phyloP scores from a whole-genome alignment of 2,797 vertebrate genomes.

The Xyrichtys novacula region DNA sequence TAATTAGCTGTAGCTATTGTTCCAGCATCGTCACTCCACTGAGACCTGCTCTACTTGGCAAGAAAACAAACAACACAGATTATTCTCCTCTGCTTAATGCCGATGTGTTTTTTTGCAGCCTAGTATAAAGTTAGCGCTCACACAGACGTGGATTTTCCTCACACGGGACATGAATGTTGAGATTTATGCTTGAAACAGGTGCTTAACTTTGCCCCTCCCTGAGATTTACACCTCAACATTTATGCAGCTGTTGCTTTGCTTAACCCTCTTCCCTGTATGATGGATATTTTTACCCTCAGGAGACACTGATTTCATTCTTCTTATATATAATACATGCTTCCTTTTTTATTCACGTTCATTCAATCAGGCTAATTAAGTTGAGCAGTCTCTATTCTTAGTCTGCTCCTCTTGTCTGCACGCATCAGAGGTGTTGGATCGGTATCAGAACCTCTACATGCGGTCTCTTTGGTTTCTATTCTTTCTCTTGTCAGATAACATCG shows the following conservation, averaged over 20 bases:
- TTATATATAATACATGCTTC: conserved; percentile 61
- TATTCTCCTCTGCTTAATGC: conserved; percentile 34
- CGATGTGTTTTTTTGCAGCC: conserved; percentile 27
- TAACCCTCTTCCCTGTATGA: conserved; percentile 10
- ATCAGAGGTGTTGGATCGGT: conserved; percentile 18
- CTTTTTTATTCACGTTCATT: conserved; percentile 66
- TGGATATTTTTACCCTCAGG: conserved; percentile 32
- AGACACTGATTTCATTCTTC: conserved; percentile 39
- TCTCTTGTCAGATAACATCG: conserved; percentile 20
- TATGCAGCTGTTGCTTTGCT: conserved; percentile 19
- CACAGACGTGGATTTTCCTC: conserved; percentile 2
- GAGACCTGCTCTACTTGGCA: conserved; percentile 76
- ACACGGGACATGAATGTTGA: neutral
- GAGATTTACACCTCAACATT: neutral
- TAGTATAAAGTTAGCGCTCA: neutral
- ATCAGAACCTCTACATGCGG: neutral
- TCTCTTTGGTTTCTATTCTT: conserved; percentile 16
- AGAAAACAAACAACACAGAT: conserved; percentile 58
- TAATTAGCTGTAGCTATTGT: conserved; percentile 74
- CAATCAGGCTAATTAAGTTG: conserved; percentile 63
- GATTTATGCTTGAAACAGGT: conserved; percentile 23
- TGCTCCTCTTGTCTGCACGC: conserved; percentile 28
- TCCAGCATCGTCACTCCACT: conserved; percentile 60
- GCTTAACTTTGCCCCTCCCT: conserved; percentile 23
- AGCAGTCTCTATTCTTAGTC: conserved; percentile 54